These are phyloP conservation scores for Salvator merianae DNA, from an alignment of 2,113 vertebrate genomes.

Conservation along the genomic window DNA sequence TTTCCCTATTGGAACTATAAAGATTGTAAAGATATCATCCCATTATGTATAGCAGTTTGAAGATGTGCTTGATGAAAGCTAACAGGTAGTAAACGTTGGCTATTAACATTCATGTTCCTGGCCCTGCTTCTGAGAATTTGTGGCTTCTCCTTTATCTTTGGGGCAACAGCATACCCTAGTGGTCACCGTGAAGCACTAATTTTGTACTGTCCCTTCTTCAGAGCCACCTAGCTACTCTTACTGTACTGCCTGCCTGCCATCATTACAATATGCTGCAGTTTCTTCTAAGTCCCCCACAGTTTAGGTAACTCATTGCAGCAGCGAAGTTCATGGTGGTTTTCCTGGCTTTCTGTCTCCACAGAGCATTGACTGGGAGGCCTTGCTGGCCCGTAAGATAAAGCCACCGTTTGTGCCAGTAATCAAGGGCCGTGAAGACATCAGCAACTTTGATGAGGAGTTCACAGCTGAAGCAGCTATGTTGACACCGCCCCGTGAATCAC, in stretches of 20 bases:
- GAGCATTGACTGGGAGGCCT: conserved; percentile 91
- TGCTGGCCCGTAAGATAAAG: conserved; percentile 94
- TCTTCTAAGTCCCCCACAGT: background rate
- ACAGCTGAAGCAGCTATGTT: conserved; percentile 95
- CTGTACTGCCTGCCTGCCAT: background rate
- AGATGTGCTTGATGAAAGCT: background rate
- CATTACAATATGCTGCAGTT: background rate
- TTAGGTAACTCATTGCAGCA: background rate
- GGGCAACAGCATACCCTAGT: background rate
- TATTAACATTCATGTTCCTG: background rate
- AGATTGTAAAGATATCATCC: background rate
- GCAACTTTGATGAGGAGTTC: conserved; percentile 99
- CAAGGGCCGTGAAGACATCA: conserved; percentile 91
- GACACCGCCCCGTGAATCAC: conserved; percentile 93
- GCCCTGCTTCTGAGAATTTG: background rate
- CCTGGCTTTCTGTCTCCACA: conserved; percentile 55
- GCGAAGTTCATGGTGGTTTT: background rate
- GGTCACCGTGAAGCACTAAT: background rate
- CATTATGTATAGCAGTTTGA: background rate
- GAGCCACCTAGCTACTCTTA: background rate
- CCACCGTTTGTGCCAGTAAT: conserved; percentile 95
- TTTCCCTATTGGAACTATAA: background rate
- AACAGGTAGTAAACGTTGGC: background rate
- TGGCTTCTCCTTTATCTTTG: background rate
- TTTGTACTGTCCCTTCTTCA: background rate